Conservation (phyloP, 2,888 invertebrate species). For the Oscheius onirici region DNA sequence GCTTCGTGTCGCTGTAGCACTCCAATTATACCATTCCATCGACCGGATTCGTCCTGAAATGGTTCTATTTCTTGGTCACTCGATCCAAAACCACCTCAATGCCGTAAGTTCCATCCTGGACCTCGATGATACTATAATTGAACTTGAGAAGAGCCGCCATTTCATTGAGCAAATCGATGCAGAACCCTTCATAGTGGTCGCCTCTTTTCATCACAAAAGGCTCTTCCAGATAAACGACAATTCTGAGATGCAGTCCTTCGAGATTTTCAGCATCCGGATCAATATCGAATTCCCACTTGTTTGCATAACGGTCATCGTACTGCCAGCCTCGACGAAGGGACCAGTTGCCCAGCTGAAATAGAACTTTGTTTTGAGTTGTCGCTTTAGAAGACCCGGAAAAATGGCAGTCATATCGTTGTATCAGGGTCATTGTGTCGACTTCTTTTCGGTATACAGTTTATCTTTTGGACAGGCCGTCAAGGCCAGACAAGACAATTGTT, state of each 20-base stretch:
- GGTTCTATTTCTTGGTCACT: background rate
- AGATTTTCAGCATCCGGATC: slow-evolving; percentile 61
- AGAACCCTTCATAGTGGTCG: slow-evolving; percentile 84
- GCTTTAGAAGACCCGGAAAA: background rate
- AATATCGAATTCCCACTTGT: slow-evolving; percentile 62
- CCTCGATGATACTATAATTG: slow-evolving; percentile 84
- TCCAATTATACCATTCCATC: slow-evolving; percentile 70
- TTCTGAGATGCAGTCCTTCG: slow-evolving; percentile 60
- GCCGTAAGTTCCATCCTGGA: slow-evolving; percentile 83
- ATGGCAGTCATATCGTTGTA: too few species aligned
- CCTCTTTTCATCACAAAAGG: slow-evolving; percentile 60
- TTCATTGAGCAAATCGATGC: slow-evolving; percentile 86
- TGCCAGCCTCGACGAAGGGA: slow-evolving; percentile 59
- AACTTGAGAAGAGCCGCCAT: slow-evolving; percentile 83
- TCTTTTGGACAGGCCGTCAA: too few species aligned
- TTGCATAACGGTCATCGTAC: slow-evolving; percentile 62
- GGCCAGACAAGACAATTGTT: too few species aligned
- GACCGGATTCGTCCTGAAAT: slow-evolving; percentile 66
- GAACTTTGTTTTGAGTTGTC: slow-evolving; percentile 1
- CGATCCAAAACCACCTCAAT: slow-evolving; percentile 68
- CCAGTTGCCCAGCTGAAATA: slow-evolving; percentile 67
- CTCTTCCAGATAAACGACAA: slow-evolving; percentile 67
- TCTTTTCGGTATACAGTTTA: too few species aligned
- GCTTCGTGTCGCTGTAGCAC: slow-evolving; percentile 77
- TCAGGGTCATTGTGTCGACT: too few species aligned